Base-by-base conservation (phyloP, 1,140 invertebrate species). In the Stenopsyche tienmushanensis region DNA sequence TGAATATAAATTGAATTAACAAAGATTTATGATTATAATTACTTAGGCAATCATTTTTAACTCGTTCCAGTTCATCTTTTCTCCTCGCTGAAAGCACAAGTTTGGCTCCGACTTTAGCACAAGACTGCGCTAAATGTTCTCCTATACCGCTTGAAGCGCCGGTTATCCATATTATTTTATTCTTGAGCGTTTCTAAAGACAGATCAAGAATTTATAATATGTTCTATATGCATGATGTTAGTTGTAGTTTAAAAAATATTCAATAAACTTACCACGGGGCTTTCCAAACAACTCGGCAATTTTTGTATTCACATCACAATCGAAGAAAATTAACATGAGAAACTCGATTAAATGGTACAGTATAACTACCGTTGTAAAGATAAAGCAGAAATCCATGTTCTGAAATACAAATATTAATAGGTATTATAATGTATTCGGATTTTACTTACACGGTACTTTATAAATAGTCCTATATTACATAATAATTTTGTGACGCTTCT, bases 121-220 rank as follows among this genome's bases (percentile, higher is more conserved):
- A 76, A 24, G 83, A 82, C 62, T 90, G 83, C 0, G 92, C 90
- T 50, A 93, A 75, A 66, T 85, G 75, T 79, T 92, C 89, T 10
- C 93, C 93, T 71, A 96, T 94, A 18, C 93, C 93, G 80, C 90
- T 92, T 0, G 92, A 95, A 9, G 92, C 90, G 29, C 94, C 92
- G 1, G 90, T 94, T 70, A 96, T 90, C 89, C 93, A 95, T 0
- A 93, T 86, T 3, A 94, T 90, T 78, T 93, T 88, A 0, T 84
- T 87, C 65, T 82, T 79, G 41, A 93, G 74, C 10, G 76, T 72
- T 55, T 80, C 84, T 86, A 65, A 26, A 72, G 34, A 39, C 44
- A 52, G 47, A 20, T 20, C 65, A 18, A 62, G 9, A 25, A 15
- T 49, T 26, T 59, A 55, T 67, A 57, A 66, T 62, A 66, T 65